Evolutionary conservation across 1,140 invertebrate genomes (phyloP).

Genomic region (Harpegnathos saltator): DNA sequence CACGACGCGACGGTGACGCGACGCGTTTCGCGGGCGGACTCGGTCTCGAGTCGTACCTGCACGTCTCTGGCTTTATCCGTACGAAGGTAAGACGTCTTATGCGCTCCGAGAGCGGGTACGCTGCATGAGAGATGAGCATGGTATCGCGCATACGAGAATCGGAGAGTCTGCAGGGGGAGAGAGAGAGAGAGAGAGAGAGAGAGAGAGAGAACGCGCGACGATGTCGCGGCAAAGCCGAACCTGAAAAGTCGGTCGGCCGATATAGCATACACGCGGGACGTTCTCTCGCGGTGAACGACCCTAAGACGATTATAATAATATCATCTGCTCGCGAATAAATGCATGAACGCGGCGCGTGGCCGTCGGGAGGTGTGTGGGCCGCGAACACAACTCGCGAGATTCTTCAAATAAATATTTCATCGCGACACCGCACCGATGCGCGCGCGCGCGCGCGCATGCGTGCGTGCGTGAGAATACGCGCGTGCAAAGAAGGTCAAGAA

Average conservation of each 20-base stretch:
- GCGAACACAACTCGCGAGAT: background rate
- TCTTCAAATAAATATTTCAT: constrained; percentile 28
- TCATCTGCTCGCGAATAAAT: constrained; percentile 30
- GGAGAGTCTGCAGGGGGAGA: no score
- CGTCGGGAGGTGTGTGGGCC: background rate
- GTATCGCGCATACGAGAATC: constrained; percentile 40
- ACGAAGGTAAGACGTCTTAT: constrained; percentile 64
- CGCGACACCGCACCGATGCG: background rate
- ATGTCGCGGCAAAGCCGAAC: constrained; percentile 28
- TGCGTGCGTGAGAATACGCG: no score
- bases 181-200: no score
- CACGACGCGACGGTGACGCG: background rate
- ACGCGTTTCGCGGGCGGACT: background rate
- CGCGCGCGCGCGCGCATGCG: no score
- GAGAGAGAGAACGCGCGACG: background rate
- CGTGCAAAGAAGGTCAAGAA: no score
- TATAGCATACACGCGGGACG: background rate
- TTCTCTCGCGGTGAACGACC: constrained; percentile 4
- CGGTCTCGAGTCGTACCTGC: background rate
- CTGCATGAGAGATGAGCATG: constrained; percentile 63
- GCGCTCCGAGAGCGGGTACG: constrained; percentile 43
- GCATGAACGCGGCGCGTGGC: background rate
- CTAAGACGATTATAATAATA: constrained; percentile 51
- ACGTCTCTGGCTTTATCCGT: constrained; percentile 44
- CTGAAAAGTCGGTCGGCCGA: constrained; percentile 30